Evolutionary conservation across 2,113 vertebrate genomes (phyloP).

Genomic region (Ceuthmochares aereus): DNA sequence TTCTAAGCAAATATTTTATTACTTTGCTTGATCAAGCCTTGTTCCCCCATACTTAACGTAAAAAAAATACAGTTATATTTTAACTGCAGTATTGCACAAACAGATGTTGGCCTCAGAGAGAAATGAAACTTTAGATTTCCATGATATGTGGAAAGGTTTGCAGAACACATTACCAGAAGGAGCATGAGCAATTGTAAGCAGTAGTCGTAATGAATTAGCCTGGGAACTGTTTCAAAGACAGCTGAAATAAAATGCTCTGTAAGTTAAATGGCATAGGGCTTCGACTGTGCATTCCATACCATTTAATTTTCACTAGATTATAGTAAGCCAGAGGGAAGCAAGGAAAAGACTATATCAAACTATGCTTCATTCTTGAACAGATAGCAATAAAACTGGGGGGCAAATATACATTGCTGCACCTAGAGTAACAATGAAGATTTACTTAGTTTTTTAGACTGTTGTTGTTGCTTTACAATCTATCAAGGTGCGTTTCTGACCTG

Average conservation of each 20-base stretch:
- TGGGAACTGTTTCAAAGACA: slow-evolving; percentile 65
- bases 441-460: not conserved
- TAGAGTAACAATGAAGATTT: slow-evolving; percentile 12
- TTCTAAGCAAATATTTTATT: not conserved
- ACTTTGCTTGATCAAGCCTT: not conserved
- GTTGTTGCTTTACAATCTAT: not conserved
- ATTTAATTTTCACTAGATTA: slow-evolving; percentile 41
- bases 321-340: not conserved
- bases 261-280: slow-evolving; percentile 38
- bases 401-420: not conserved
- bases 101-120: slow-evolving; percentile 53
- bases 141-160: not conserved
- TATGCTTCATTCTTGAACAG: slow-evolving; percentile 13
- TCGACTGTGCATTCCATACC: not conserved
- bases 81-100: slow-evolving; percentile 28
- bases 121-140: slow-evolving; percentile 62
- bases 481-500: not conserved
- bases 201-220: slow-evolving; percentile 46
- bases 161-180: slow-evolving; percentile 51
- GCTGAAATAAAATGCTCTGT: slow-evolving; percentile 51
- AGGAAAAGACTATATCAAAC: not conserved
- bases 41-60: not conserved
- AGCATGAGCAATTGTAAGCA: slow-evolving; percentile 27
- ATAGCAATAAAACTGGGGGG: not conserved
- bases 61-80: not conserved